Conservation (phyloP, 1,140 invertebrate genomes). For the Idris sp. region DNA sequence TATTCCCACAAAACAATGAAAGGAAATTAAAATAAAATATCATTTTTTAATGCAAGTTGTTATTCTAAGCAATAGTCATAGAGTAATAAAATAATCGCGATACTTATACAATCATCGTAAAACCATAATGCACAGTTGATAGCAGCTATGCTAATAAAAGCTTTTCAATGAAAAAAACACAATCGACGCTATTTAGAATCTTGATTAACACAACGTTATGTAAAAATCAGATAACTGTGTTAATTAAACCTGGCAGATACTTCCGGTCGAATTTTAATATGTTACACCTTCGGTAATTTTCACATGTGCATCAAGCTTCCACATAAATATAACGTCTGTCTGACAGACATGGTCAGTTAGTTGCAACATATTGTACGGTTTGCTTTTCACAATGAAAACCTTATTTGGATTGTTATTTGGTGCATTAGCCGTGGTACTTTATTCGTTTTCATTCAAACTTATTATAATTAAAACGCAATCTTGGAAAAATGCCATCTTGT, state of each 20-base stretch:
- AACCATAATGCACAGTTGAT: constrained; percentile 13
- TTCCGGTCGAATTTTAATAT: constrained; percentile 24
- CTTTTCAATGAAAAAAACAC: constrained; percentile 16
- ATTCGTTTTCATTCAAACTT: too few relatives aligned
- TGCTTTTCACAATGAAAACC: constrained; percentile 4
- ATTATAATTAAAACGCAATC: too few relatives aligned
- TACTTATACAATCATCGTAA: constrained; percentile 29
- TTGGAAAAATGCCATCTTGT: too few relatives aligned
- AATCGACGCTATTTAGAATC: constrained; percentile 22
- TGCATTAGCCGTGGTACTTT: constrained; percentile 8
- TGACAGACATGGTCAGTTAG: constrained; percentile 17
- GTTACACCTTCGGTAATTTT: constrained; percentile 41
- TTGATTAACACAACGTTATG: constrained; percentile 46
- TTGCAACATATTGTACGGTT: constrained; percentile 1
- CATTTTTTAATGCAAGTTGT: neutral
- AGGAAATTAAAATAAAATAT: constrained; percentile 25
- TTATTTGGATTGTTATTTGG: neutral
- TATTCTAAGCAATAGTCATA: constrained; percentile 1
- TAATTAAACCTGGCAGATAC: constrained; percentile 52
- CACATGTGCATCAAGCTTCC: neutral
- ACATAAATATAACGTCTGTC: constrained; percentile 37
- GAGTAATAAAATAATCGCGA: constrained; percentile 25
- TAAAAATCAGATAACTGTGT: constrained; percentile 49
- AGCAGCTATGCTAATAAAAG: constrained; percentile 33
- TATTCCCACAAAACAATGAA: constrained; percentile 18